These are phyloP conservation scores for Dasypolia templi DNA, from an alignment of 2,888 invertebrate species.

Conservation along the genomic window DNA sequence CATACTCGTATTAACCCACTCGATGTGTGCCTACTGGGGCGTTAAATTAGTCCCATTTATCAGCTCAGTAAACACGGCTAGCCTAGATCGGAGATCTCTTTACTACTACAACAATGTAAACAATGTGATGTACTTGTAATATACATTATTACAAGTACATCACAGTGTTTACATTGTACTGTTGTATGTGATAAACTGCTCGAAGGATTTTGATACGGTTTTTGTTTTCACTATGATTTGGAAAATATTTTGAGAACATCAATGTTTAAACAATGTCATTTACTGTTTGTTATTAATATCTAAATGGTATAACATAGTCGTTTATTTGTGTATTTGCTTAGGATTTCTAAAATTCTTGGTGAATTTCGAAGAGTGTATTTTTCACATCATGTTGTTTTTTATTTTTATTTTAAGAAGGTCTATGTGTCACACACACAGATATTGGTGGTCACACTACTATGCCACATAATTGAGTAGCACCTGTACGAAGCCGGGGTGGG, in stretches of 20 bases:
- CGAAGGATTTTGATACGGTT: neutral
- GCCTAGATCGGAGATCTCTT: constrained; percentile 65
- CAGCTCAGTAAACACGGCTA: constrained; percentile 69
- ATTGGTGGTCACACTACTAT: neutral
- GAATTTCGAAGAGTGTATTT: neutral
- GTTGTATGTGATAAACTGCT: constrained; percentile 1
- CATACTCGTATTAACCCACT: constrained; percentile 29
- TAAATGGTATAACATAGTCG: neutral
- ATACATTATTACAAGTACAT: too few relatives aligned
- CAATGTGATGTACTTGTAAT: constrained; percentile 22
- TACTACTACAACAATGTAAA: constrained; percentile 46
- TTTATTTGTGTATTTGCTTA: neutral
- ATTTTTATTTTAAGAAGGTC: too few relatives aligned
- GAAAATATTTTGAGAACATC: neutral
- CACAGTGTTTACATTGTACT: constrained; percentile 2
- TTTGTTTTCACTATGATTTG: neutral
- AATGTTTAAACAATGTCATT: neutral
- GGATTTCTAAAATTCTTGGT: neutral
- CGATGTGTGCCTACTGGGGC: constrained; percentile 59
- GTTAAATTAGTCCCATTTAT: constrained; percentile 68
- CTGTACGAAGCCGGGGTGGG: too few relatives aligned
- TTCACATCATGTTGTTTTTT: too few relatives aligned
- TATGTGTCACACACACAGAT: neutral
- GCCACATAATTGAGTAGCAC: neutral
- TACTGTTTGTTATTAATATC: neutral